Base-by-base conservation (phyloP, 2,888 invertebrate species). In the Agrochola circellaris region DNA sequence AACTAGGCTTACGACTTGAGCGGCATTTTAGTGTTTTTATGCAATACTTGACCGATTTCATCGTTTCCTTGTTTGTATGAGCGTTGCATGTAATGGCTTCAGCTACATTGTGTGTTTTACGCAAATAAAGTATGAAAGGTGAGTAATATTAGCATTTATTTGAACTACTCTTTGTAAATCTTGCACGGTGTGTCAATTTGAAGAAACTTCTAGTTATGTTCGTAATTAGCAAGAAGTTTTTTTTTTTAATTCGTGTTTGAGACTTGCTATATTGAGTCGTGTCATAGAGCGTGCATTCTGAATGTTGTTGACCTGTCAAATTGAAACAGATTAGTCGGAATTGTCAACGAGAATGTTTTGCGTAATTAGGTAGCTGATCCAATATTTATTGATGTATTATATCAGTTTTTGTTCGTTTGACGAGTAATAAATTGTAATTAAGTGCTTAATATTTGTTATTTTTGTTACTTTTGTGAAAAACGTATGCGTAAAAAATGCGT, bases 11-110 rank as follows among this genome's bases (percentile, higher is more conserved):
- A 69, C 58, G 51, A 79, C 56, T 77, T 62, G 60, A 38, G 61
- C 45, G 9, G 48, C 60, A 45, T 73, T 77, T 84, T 78, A 78
- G 45, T 72, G 75, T 42, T 62, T 73, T 85, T 79, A 67, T 72
- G 79, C 73, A 85, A 78, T 42, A 64, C 67, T 79, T 81, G 72
- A 75, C 84, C 77, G 75, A 79, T 73, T 74, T 75, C 73, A 64
- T 65, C 64, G 38, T 75, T 77, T 78, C 82, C 82, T 84, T 77
- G 69, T 85, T 42, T 34, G 23, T 30, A 45, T 26, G 38, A 23
- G 23, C 54, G 9, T 81, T 67, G 62, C 78, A 66, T 78, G 75
- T 70, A 56, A 23, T 38, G 56, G 64, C 58, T 67, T 58, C 69
- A 58, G 66, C 26, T 15, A 66, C 51, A 60, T 51, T 64, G 54